Base-by-base conservation (phyloP, 2,113 vertebrate species). In the Zingel zingel region DNA sequence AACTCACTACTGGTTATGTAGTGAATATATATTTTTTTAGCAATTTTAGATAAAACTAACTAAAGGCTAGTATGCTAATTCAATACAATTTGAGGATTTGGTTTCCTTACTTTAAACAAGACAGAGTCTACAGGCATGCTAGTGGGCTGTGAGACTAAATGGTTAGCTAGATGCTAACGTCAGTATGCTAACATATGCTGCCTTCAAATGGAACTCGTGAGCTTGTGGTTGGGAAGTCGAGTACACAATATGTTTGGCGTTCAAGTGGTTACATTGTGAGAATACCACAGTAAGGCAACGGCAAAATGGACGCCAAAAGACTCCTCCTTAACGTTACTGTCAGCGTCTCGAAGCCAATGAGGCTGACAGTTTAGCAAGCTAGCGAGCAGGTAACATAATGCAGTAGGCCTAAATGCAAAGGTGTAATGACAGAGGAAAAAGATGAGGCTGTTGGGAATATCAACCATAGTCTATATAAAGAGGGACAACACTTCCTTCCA, bases 371-470 rank as follows among this genome's bases (percentile, higher is more conserved):
- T 19, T 21, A n/a, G n/a, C 54, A 23, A 56, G 48, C 48, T 50
- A 18, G 48, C 6, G 3, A 43, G 10, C 10, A 1, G 39, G 10
- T 43, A 43, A 43, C 39, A 39, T 10, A 43, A 11, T 10, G 9
- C 59, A 39, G 59, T 19, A n/a, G n/a, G n/a, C n/a, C n/a, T n/a
- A 62, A 62, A 62, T 62, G 33, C 18, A 43, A 63, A 63, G 21
- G 33, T 19, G 14, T n/a, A 21, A 62, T 21, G 11, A 13, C 10
- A n/a, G 61, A 63, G 33, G 1, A 21, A 13, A 7, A 63, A n/a
- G 33, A 39, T n/a, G 61, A 39, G 11, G 19, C 36, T 12, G 61
- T 36, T 63, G 19, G n/a, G 36, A 14, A 36, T 63, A 12, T n/a
- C 33, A 39, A 63, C 61, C 39, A 43, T 43, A 43, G 10, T 11